phyloP scores from a whole-genome alignment of 2,888 invertebrate species.

The Cerceris rybyensis region DNA sequence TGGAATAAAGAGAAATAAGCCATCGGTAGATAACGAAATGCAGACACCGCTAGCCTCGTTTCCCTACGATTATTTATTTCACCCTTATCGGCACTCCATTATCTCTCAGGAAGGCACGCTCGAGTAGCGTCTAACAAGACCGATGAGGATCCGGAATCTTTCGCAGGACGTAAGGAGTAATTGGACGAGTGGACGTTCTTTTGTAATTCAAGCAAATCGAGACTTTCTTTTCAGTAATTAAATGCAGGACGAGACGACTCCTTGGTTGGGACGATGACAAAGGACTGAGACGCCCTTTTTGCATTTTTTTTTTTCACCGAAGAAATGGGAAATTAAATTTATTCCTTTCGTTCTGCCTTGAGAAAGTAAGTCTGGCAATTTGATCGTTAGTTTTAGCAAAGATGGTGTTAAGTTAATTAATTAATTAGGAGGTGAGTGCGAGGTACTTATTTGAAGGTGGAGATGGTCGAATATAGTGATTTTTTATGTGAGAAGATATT shows the following conservation, averaged over 20 bases:
- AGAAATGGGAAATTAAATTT: not conserved
- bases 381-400: not conserved
- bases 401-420: not conserved
- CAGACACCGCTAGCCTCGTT: not conserved
- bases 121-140: slow-evolving; percentile 28
- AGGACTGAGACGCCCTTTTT: not conserved
- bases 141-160: not conserved
- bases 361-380: no score
- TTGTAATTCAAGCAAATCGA: slow-evolving; percentile 27
- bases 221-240: slow-evolving; percentile 33
- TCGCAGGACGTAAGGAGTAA: slow-evolving; percentile 20
- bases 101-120: slow-evolving; percentile 2
- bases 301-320: not conserved
- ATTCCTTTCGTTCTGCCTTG: not conserved
- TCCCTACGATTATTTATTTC: slow-evolving; percentile 6
- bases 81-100: slow-evolving; percentile 22
- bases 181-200: slow-evolving; percentile 26
- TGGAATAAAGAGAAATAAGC: not conserved
- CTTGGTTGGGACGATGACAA: slow-evolving; percentile 15
- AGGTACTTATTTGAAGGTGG: no score
- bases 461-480: no score
- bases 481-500: no score
- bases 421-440: no score
- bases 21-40: slow-evolving; percentile 1
- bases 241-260: slow-evolving; percentile 12